A percentile compares a stretch with the other conserved stretches of the same genome.
These are phyloP conservation scores for Setophaga coronata DNA, from an alignment of 2,113 vertebrate species.

Conservation along the genomic window DNA sequence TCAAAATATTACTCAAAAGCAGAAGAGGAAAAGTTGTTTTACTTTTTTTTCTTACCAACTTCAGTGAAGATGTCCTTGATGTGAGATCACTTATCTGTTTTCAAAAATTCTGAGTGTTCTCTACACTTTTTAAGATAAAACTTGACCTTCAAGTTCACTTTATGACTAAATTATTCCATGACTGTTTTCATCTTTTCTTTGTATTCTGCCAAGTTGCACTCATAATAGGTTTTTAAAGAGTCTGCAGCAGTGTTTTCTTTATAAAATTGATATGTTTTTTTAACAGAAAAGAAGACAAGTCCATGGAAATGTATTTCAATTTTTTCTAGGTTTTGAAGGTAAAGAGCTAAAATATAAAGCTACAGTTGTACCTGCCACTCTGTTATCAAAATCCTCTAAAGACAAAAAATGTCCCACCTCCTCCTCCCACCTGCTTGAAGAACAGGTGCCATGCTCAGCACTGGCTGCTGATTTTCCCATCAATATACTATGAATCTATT, in stretches of 20 bases:
- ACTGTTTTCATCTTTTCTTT: slow-evolving; percentile 15
- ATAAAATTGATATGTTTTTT: neutral
- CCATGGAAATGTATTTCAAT: neutral
- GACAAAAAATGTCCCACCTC: neutral
- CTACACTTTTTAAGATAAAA: slow-evolving; percentile 27
- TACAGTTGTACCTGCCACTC: neutral
- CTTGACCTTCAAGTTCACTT: slow-evolving; percentile 33
- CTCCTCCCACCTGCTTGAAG: neutral
- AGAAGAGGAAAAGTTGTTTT: neutral
- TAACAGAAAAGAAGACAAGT: neutral
- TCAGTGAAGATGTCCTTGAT: neutral
- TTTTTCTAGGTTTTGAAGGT: neutral
- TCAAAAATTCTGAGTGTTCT: neutral
- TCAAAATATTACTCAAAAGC: slow-evolving; percentile 37
- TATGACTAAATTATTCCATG: slow-evolving; percentile 30
- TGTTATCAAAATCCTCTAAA: neutral
- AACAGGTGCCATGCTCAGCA: neutral
- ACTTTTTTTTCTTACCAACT: neutral
- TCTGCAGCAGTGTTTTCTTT: neutral
- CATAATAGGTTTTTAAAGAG: neutral
- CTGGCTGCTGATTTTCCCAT: neutral
- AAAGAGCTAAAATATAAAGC: neutral
- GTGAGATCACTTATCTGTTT: slow-evolving; percentile 6
- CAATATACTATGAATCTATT: neutral
- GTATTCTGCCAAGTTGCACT: neutral